phyloP scores from a whole-genome alignment of 1,140 invertebrate species.

The Diprion similis region DNA sequence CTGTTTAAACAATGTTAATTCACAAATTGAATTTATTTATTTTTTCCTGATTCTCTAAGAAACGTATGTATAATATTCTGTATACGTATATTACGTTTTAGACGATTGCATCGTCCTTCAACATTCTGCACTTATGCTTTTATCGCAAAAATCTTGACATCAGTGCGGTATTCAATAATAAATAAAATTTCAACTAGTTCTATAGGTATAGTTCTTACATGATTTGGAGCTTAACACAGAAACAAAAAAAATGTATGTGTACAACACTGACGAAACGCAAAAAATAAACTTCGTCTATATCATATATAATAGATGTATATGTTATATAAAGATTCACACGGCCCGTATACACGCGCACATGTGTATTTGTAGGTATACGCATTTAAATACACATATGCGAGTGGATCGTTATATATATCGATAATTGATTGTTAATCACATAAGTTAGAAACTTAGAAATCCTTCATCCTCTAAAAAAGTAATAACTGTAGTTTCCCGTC shows the following conservation, averaged over 20 bases:
- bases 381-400: background rate
- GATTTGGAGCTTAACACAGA: background rate
- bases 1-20: background rate
- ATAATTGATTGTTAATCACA: conserved; percentile 1
- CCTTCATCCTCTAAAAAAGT: background rate
- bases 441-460: conserved; percentile 2
- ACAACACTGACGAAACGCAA: background rate
- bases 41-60: background rate
- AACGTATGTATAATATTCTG: background rate
- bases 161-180: background rate
- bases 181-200: conserved; percentile 6
- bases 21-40: too few relatives aligned
- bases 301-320: background rate
- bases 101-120: background rate
- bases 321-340: background rate
- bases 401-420: background rate
- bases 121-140: background rate
- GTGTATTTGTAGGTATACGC: background rate
- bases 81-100: background rate
- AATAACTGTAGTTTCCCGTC: background rate
- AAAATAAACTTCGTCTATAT: background rate
- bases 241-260: background rate
- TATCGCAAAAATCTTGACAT: background rate
- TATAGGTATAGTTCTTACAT: background rate
- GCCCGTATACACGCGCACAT: background rate